Evolutionary conservation across 92 coral and sea anemone genomes (phyloP), one percentile per base, ranked within the genome.

Genomic region (Palythoa grandis): DNA sequence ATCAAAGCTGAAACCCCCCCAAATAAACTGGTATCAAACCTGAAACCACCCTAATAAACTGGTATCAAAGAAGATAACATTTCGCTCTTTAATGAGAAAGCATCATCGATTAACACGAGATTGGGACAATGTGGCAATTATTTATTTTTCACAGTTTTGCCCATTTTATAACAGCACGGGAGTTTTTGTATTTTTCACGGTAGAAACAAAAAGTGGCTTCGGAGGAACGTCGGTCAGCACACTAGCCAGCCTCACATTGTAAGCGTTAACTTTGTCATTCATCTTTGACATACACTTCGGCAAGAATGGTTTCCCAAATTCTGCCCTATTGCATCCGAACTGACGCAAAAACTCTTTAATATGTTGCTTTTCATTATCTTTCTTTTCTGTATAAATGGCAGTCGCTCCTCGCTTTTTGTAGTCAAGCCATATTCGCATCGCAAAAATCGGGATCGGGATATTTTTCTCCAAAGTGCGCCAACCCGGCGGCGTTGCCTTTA

Each of bases 231-330:
- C 91, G 15, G 58, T 83, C 60, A 65, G 74, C 9, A 39, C 38
- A 13, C 52, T 56, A 4, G 92, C 92, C 47, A 88, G 56, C 65
- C 39, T 43, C 19, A 14, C 14, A 23, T 88, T 88, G 63, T 83
- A 88, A 20, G 25, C 82, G 70, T 76, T 88, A 35, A 88, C 82
- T 65, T 66, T 66, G 82, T 88, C 85, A 76, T 88, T 74, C 70
- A 88, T 88, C 54, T 83, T 74, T 10, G 24, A 19, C 7, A 88
- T 35, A 65, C 91, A 88, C 3, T 7, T 43, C 48, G 72, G 0
- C n/a, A 86, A 15, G 71, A 85, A 53, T 53, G 88, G 78, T 29
- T 3, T n/a, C 20, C 67, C 83, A 43, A 65, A 11, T 37, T 4
- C 71, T 25, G 68, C 84, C 0, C 0, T 78, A 2, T 0, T 4